Base-by-base conservation (phyloP, 2,113 vertebrate species). In the Thryonomys swinderianus region DNA sequence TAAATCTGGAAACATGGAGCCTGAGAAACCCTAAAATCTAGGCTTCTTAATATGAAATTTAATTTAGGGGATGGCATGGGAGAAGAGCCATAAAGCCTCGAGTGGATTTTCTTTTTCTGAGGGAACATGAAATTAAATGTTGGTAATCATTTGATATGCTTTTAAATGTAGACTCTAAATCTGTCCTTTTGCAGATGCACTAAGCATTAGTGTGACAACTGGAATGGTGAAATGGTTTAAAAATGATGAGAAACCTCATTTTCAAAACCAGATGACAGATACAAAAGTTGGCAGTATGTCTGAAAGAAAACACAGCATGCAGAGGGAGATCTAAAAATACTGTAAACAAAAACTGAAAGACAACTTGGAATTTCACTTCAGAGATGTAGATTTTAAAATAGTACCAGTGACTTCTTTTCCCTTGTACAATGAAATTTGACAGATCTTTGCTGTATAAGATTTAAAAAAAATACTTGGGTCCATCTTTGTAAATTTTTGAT, bases 191-290 rank as follows among this genome's bases (percentile, higher is more conserved):
- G 93, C 97, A 96, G 95, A 96, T 95, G 94, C 95, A 94, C 81
- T 84, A 53, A 62, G 93, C 93, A 92, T 91, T 71, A 94, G 71
- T 83, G 89, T 97, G 96, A 95, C 94, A 97, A 97, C 59, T 89
- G 93, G 93, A 97, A 91, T 94, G 96, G 92, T 74, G 78, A 96
- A 95, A 94, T 94, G 94, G 89, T 94, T 94, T 74, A 94, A 96
- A 96, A 95, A 95, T 93, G 93, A 96, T 87, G 84, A 96, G 95
- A 95, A 96, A 93, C 87, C 90, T 96, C 89, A 96, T 96, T 97
- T 97, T 95, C 18, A 3, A 97, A 97, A 90, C 91, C 96, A 98
- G 96, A 97, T 96, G 97, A 97, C 97, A 97, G 96, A 97, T 93
- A 96, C 84, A 96, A 95, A 95, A 95, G 84, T 96, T 97, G 97